Conservation (phyloP, 2,113 vertebrate genomes). For the Brachirus orientalis region DNA sequence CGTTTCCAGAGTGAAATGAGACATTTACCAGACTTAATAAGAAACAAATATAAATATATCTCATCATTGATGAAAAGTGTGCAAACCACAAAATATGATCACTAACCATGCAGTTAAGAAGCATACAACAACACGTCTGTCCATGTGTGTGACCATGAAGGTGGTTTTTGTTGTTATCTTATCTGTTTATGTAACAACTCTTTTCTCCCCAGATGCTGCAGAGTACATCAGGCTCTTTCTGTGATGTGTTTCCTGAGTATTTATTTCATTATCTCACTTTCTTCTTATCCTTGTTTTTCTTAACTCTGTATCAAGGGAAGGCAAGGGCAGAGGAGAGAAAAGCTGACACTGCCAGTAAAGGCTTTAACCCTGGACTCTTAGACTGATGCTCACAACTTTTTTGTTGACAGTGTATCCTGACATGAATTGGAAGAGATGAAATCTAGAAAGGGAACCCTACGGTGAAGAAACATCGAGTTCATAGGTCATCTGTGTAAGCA, state of each 20-base stretch:
- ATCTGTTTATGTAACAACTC: slow-evolving; percentile 59
- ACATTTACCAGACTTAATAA: slow-evolving; percentile 3
- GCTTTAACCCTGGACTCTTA: slow-evolving; percentile 23
- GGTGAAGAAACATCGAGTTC: neutral
- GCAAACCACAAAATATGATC: slow-evolving; percentile 8
- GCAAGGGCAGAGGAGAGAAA: slow-evolving; percentile 27
- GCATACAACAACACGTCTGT: slow-evolving; percentile 25
- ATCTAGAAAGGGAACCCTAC: neutral
- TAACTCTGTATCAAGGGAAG: slow-evolving; percentile 52
- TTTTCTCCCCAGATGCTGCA: slow-evolving; percentile 54
- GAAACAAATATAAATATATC: slow-evolving; percentile 1
- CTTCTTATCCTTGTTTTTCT: slow-evolving; percentile 67
- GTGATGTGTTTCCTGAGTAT: slow-evolving; percentile 75
- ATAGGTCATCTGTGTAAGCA: neutral
- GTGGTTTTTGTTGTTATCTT: slow-evolving; percentile 44
- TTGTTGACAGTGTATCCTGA: slow-evolving; percentile 14
- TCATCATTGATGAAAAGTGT: slow-evolving; percentile 7
- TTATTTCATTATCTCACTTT: slow-evolving; percentile 76
- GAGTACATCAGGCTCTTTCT: slow-evolving; percentile 62
- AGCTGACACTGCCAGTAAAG: slow-evolving; percentile 70
- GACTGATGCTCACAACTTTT: slow-evolving; percentile 28
- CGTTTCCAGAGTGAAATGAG: slow-evolving; percentile 12
- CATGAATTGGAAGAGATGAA: slow-evolving; percentile 13
- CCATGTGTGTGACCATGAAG: slow-evolving; percentile 29
- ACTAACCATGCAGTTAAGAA: slow-evolving; percentile 23